Evolutionary conservation across 2,888 invertebrate species (phyloP), one percentile per base, ranked within the genome.

Genomic region (Erebia ligea): DNA sequence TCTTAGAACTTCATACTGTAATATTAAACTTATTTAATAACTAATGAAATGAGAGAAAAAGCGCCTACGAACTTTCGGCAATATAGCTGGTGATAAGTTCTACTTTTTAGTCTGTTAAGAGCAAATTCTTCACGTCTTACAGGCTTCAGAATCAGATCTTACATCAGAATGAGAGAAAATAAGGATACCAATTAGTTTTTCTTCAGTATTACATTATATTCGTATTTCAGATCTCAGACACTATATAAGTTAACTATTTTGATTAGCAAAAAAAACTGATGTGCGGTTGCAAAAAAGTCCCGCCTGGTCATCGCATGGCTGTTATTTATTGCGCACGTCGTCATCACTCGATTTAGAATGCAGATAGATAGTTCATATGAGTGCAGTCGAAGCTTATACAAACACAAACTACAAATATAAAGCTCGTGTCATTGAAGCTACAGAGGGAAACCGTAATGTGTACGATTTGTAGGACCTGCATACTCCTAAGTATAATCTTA

Each of bases 271-370:
- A 71, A 68, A 68, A 70, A 52, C 57, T 63, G 34, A 66, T 45
- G 45, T 64, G 64, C 57, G 48, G 52, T 62, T 42, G 42, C 67
- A 73, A 70, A 70, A 70, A 68, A 68, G 52, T 42, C 17, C 54
- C 56, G 48, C 42, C 45, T 42, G 67, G n/a, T 52, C 63, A 66
- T 72, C 56, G 54, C 42, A 45, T 42, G 67, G 19, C 58, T 66
- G 68, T 72, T 58, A 66, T 70, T 72, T 74, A 68, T 66, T 72
- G 50, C 66, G n/a, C 57, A 62, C 58, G 58, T 59, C 66, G 74
- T 74, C 72, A 74, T 68, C 70, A 68, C 72, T 64, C 68, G 72
- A 74, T 74, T 70, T 74, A 74, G 72, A 68, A 34, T 59, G 54
- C n/a, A 40, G 71, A 70, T 70, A 68, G 70, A 65, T 66, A 50